Base-by-base conservation (phyloP, 2,113 vertebrate species). In the Zeus faber region DNA sequence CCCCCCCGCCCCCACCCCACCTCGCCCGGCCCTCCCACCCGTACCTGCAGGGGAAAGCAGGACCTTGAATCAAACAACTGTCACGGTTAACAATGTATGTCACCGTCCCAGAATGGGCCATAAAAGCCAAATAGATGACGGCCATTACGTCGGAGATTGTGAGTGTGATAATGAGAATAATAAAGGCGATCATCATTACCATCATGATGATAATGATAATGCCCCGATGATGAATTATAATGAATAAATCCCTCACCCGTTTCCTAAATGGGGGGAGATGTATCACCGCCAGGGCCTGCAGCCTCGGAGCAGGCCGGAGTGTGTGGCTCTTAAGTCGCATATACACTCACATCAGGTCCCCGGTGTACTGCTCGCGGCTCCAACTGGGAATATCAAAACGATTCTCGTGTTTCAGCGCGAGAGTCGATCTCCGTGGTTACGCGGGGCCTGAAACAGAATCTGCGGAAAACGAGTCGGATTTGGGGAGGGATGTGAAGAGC, bases 141-240 rank as follows among this genome's bases (percentile, higher is more conserved):
- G 76, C 74, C 79, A 78, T 84, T 85, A 73, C 76, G 53, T 68
- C 70, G 74, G 71, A 83, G 80, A 84, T 79, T 81, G 82, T 83
- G 84, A 86, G 87, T 83, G 86, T 87, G 84, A 85, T 89, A 87
- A 88, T 88, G 87, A 85, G 74, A 86, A 87, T 87, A 88, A 89
- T 87, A 86, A 88, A 85, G 86, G 70, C 80, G 74, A 85, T 82
- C 79, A 84, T 86, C 81, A 82, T 89, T 84, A 88, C 68, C 43
- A 81, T 74, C 72, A 68, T 72, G 76, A 79, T 82, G 82, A 84
- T 85, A 78, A 85, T 86, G 85, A 83, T 85, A 70, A 83, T 83
- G 80, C 77, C 68, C 77, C 54, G 67, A 72, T 80, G 76, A 82
- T 82, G 78, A 82, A 81, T 81, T 79, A 61, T 78, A 83, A 87